Evolutionary conservation across 2,113 vertebrate species (phyloP), one percentile per base, ranked within the genome.

Genomic region (Bubo bubo): DNA sequence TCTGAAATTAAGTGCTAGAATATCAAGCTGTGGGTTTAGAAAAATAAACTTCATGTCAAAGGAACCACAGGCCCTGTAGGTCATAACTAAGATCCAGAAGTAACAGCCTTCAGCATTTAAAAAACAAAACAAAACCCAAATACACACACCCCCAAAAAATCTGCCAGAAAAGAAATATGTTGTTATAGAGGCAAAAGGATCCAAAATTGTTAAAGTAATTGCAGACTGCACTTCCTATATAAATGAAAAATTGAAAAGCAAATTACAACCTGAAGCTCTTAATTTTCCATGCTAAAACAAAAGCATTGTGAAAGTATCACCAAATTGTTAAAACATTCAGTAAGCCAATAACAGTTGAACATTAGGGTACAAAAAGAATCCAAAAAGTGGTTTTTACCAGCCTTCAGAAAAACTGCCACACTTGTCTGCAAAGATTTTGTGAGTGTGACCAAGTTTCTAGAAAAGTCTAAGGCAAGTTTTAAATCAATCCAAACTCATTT

Each of bases 1-100:
- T 99, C 99, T 99, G 99, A 99, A 99, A 99, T 99, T 99, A 99
- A 99, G 99, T 99, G 99, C 98, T 98, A 98, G 99, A 99, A 99
- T 99, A 99, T 99, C 99, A 99, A 98, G 98, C 98, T 99, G 98
- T 98, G 98, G 98, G 98, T 99, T 99, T 98, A 98, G 98, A 99
- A 99, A 99, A 99, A 99, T 99, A 99, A 99, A 98, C 99, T 98
- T 96, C 95, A 95, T 99, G 98, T 99, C 98, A 98, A 97, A 95
- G 98, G 98, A 98, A 98, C 98, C 97, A 98, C 97, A 98, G 98
- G 98, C 98, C 98, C 99, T 90, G 96, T 98, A 98, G 98, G 98
- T 98, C 98, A 95, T 96, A 98, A 96, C 96, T 97, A 93, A 96
- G 97, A 98, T 97, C 97, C 98, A 97, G 97, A 81, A 96, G 88